phyloP scores from a whole-genome alignment of 2,888 invertebrate genomes.

The Parnassius glacialis region DNA sequence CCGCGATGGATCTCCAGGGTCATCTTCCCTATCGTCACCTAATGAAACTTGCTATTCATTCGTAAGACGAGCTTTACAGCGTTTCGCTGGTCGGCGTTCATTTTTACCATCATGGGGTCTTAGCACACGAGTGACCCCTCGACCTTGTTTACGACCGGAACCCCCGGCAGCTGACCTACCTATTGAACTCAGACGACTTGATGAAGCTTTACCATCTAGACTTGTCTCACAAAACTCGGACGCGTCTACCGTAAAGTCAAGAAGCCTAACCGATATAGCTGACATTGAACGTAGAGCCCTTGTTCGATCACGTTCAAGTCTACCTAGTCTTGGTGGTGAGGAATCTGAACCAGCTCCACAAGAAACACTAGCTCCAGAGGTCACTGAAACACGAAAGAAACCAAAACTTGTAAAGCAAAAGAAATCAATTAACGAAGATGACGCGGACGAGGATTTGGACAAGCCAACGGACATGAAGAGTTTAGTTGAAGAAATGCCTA shows the following conservation, averaged over 20 bases:
- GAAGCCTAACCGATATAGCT: constrained; percentile 91
- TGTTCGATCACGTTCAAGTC: constrained; percentile 87
- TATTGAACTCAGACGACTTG: constrained; percentile 90
- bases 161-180: constrained; percentile 89
- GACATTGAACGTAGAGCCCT: constrained; percentile 86
- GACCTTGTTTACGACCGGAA: constrained; percentile 86
- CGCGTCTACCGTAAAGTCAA: constrained; percentile 86
- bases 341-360: constrained; percentile 52
- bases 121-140: constrained; percentile 52
- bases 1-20: constrained; percentile 85
- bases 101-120: constrained; percentile 90
- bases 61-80: constrained; percentile 92
- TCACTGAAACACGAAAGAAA: constrained; percentile 80
- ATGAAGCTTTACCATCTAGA: constrained; percentile 79
- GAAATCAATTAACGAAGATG: constrained; percentile 90
- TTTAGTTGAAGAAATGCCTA: constrained; percentile 83
- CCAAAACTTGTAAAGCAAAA: constrained; percentile 93
- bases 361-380: constrained; percentile 52
- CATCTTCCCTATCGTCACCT: constrained; percentile 93
- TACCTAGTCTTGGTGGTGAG: constrained; percentile 83
- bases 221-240: constrained; percentile 76
- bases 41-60: constrained; percentile 97
- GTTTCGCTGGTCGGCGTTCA: constrained; percentile 87
- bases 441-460: constrained; percentile 83
- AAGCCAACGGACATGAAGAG: constrained; percentile 86